A percentile compares a stretch with the other conserved stretches of the same genome.
These are phyloP conservation scores for Eulemur macaco DNA, from an alignment of 2,113 vertebrate species.

Conservation along the genomic window DNA sequence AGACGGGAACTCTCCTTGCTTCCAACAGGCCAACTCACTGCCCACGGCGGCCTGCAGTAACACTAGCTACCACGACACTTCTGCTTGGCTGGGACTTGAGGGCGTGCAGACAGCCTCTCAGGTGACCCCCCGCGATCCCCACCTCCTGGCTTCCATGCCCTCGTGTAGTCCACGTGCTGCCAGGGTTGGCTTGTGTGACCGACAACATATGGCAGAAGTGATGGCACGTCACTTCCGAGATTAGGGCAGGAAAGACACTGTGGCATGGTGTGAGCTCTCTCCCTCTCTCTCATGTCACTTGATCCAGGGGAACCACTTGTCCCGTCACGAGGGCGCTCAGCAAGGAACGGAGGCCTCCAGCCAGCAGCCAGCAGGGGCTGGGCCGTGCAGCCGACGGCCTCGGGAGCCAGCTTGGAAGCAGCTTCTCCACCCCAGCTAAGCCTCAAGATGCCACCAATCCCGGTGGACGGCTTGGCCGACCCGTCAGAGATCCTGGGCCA, in stretches of 20 bases:
- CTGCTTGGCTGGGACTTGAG: not conserved
- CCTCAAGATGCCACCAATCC: not conserved
- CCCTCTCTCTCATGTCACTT: not conserved
- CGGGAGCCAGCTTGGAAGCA: not conserved
- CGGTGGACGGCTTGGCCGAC: not conserved
- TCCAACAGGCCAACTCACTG: not conserved
- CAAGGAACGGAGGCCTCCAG: not conserved
- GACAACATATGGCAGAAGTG: not conserved
- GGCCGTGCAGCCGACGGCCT: not conserved
- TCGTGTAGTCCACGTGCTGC: rapidly evolving
- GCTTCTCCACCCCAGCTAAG: not conserved
- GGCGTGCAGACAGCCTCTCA: not conserved
- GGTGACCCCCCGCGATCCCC: no score
- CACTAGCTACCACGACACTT: rapidly evolving
- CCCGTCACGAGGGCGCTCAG: not conserved
- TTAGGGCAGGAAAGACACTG: not conserved
- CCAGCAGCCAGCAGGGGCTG: not conserved
- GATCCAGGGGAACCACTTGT: not conserved
- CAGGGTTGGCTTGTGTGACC: not conserved
- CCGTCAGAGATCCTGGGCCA: not conserved
- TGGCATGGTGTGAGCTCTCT: not conserved
- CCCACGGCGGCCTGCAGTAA: not conserved
- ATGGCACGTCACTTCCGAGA: not conserved
- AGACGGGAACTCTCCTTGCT: not conserved
- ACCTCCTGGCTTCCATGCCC: not conserved